These are phyloP conservation scores for Speoplatyrhinus poulsoni DNA, from an alignment of 2,113 vertebrate genomes.

Conservation along the genomic window DNA sequence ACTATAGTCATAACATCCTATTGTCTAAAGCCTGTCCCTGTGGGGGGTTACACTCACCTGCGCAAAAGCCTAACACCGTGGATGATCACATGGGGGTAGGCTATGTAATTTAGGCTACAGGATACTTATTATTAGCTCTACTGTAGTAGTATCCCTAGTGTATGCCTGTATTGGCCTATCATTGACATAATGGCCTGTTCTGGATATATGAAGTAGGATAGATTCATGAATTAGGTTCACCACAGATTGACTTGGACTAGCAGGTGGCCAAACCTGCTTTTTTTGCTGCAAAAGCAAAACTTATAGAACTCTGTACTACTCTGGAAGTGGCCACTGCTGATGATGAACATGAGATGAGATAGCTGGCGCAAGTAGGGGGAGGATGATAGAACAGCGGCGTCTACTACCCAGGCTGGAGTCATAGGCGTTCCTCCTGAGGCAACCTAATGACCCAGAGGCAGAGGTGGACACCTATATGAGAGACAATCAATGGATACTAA, in stretches of 20 bases:
- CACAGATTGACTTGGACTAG: neutral
- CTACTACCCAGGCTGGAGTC: neutral
- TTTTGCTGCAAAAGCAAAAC: neutral
- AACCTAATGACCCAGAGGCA: neutral
- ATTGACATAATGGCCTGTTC: neutral
- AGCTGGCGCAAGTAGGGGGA: neutral
- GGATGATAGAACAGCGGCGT: neutral
- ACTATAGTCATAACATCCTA: no score
- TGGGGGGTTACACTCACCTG: no score
- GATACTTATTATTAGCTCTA: no score
- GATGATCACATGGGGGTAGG: neutral
- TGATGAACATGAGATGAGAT: neutral
- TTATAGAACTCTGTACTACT: constrained; percentile 1
- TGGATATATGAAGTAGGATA: neutral
- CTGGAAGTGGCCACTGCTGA: constrained; percentile 3
- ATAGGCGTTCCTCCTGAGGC: neutral
- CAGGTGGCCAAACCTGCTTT: neutral
- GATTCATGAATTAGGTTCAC: neutral
- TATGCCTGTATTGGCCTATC: neutral
- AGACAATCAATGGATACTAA: neutral
- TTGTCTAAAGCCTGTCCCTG: no score
- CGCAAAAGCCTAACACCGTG: no score
- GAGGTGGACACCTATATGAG: neutral
- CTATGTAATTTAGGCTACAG: neutral
- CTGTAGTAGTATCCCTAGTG: no score